Evolutionary conservation across 2,888 invertebrate species (phyloP), one percentile per base, ranked within the genome.

Genomic region (Sarcophaga rosellei): DNA sequence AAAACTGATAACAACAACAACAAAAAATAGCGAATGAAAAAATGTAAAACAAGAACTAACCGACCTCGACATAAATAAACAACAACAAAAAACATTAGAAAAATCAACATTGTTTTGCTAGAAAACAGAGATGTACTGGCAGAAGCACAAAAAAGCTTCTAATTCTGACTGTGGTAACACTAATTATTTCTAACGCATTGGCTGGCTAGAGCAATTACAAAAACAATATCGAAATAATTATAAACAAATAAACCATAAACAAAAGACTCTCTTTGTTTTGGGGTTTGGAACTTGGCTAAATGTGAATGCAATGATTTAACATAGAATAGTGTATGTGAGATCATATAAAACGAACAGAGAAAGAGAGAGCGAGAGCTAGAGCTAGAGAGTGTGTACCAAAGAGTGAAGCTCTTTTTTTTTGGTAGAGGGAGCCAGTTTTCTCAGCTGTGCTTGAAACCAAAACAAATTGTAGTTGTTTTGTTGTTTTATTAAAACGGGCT

Each of bases 21-120:
- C 84, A 84, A 86, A 81, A 86, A 86, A 78, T 79, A 81, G 84
- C 84, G 8, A 35, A 35, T 35, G 35, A 65, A 75, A 65, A 73
- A 59, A 66, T 35, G 57, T 70, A 70, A 66, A 86, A 84, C 86
- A 86, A 86, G 84, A 86, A 86, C 84, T 81, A 81, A 86, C 84
- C 84, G 84, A 81, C 86, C 86, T 86, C 86, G 86, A 86, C 86
- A 86, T 81, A 75, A 84, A 75, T 86, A 86, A 47, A 79, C 84
- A 86, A 86, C 75, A 86, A 84, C 84, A 86, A 82, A 78, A 85
- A 81, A 66, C 72, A 81, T 35, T 74, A 59, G n/a, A 59, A 47
- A 53, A 53, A 53, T 8, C 35, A 35, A 2, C 2, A 35, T 35
- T 8, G 62, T 65, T 44, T 35, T 35, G 35, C 35, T 35, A 35